Evolutionary conservation across 2,113 vertebrate species (phyloP), one percentile per base, ranked within the genome.

Genomic region (Eonycteris spelaea): DNA sequence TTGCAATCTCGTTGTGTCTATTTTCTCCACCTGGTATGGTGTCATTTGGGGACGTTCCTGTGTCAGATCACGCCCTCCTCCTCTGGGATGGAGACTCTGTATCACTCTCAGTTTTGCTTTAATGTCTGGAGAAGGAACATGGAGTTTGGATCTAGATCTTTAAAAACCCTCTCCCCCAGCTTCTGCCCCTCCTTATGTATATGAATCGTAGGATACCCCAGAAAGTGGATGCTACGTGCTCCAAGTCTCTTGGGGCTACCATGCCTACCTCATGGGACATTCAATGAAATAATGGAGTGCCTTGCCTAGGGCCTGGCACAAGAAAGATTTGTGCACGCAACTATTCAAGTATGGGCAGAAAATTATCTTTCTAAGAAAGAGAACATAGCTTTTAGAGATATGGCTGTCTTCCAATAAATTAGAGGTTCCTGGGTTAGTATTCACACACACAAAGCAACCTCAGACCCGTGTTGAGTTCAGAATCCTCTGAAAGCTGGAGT

Each of bases 161-260:
- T 80, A 33, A 7, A 15, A 1, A 8, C 5, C 24, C 4, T 3
- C 45, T 8, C 13, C 1, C 26, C 59, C 67, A 45, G 74, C 53
- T 71, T 67, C 68, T n/a, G 11, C 30, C 38, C 2, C n/a, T 78
- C 57, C 40, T 16, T 38, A n/a, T 30, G 57, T 70, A 14, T 9
- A 28, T 26, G 26, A 30, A 4, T 13, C 4, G 3, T 1, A 40
- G 40, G 67, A 28, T 1, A 14, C 35, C 43, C 15, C 1, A 5
- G 0, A 28, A 77, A 22, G 12, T 8, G 3, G 19, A 5, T 26
- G 0, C 2, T n/a, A 5, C 0, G 1, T 7, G 13, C 15, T n/a
- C 33, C 24, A n/a, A 1, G 24, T 21, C 48, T 68, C 40, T 51
- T n/a, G 21, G 35, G 48, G n/a, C 43, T n/a, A 16, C 51, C 45